Base-by-base conservation (phyloP, 2,797 vertebrate species). In the Cossypha heuglini region DNA sequence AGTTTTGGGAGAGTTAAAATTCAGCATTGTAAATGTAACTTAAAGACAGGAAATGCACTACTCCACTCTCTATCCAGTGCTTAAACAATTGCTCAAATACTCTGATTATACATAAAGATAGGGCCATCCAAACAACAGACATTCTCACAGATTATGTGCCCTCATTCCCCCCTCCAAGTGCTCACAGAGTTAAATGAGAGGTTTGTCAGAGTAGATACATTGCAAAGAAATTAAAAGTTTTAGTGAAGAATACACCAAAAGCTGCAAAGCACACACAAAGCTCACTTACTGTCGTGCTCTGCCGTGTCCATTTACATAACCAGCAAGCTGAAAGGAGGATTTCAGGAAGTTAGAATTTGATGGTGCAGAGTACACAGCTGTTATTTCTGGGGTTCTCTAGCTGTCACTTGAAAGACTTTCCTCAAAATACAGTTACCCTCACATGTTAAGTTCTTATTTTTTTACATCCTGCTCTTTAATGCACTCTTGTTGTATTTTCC, bases 301-400 rank as follows among this genome's bases (percentile, higher is more conserved):
- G 57, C 57, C 0, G 13, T 17, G 31, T 16, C 21, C 2, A 0
- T 29, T 26, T 48, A 15, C 0, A 0, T 22, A 74, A 37, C 6
- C 6, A 3, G 82, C n/a, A 40, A 85, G 79, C 93, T 97, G 91
- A 37, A 95, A 94, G 35, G 1, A 74, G 24, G 13, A 72, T 46
- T 24, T 31, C 66, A 90, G 54, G 52, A 71, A 67, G 54, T 89
- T 51, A 74, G 81, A 92, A 57, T 74, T 80, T 57, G 31, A 29
- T 42, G 13, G 28, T 31, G 38, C 61, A 71, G 40, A 11, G 15
- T 40, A 8, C 19, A 57, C 54, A 61, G 21, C 26, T 91, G 3
- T 7, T 49, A 1, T 1, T 3, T 18, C 43, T 26, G 26, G 25
- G 52, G 22, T 10, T 72, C 58, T 68, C 48, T n/a, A 69, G 21